Evolutionary conservation across 2,113 vertebrate genomes (phyloP).

Genomic region (Bolborhynchus lineola): DNA sequence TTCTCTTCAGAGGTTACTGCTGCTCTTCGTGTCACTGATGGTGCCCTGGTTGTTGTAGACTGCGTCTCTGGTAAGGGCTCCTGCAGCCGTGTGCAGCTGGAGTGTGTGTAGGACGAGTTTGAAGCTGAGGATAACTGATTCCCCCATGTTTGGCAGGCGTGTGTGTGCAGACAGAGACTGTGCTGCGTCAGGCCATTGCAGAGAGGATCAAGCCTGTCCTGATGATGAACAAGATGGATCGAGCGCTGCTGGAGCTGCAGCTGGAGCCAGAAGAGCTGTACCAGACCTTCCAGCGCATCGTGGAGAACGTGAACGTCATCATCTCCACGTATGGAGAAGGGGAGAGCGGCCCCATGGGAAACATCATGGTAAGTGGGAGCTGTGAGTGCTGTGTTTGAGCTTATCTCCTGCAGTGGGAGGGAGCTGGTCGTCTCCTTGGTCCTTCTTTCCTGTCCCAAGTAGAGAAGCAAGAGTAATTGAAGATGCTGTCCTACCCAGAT

Average conservation of each 20-base stretch:
- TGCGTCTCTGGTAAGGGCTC: constrained; percentile 90
- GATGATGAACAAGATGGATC: constrained; percentile 99
- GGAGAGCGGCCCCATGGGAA: constrained; percentile 91
- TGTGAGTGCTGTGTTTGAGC: fast-evolving
- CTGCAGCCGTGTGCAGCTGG: fast-evolving
- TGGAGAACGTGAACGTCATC: constrained; percentile 94
- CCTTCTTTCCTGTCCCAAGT: fast-evolving
- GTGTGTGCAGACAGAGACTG: constrained; percentile 95
- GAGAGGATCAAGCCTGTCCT: constrained; percentile 95
- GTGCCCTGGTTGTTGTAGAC: constrained; percentile 94
- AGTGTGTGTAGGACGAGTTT: fast-evolving
- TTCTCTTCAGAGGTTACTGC: constrained; percentile 98
- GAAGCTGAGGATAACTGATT: fast-evolving
- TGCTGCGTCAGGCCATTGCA: constrained; percentile 92
- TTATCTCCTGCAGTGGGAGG: fast-evolving
- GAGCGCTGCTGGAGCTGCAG: constrained; percentile 92
- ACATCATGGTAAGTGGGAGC: constrained; percentile 83
- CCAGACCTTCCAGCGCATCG: constrained; percentile 95
- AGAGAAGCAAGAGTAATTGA: fast-evolving
- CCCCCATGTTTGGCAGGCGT: constrained; percentile 75
- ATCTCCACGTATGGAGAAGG: constrained; percentile 93
- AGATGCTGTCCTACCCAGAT: fast-evolving
- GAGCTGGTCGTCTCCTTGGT: neutral
- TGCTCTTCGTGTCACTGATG: constrained; percentile 93
- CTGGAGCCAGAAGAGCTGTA: constrained; percentile 90